Evolutionary conservation across 2,888 invertebrate species (phyloP), one percentile per base, ranked within the genome.

Genomic region (Drosophila antonietae): DNA sequence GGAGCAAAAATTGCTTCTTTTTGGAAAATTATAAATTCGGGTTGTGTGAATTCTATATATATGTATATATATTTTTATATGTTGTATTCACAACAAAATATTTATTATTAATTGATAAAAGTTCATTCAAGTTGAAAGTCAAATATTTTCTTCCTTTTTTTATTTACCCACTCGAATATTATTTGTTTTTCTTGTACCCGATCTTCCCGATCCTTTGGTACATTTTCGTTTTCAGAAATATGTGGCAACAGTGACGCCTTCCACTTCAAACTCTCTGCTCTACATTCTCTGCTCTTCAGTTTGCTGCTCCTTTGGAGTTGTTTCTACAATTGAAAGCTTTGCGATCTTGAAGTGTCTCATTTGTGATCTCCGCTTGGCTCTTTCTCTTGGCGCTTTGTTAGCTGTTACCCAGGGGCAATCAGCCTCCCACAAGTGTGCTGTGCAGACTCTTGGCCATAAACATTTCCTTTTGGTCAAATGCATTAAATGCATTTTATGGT

Each of bases 401-500:
- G 47, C 39, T 35, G 46, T 12, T 18, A 39, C n/a, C 18, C 39
- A 9, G 39, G 49, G 49, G 20, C 49, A 28, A 31, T 28, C 28
- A 18, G 47, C 2, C 59, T n/a, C 47, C 47, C 59, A 39, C 59
- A 31, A 31, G 49, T 28, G 39, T 23, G 2, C 44, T 23, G 43
- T 18, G 18, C 57, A 43, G 44, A 33, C 39, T 56, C 35, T 43
- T 43, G 23, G 49, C 59, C 59, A 73, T 74, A 74, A 73, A 73
- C 61, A 73, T 73, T 68, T 69, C 55, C 73, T 68, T 73, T 73
- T 73, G 69, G 52, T 69, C 69, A 74, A 69, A 67, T 51, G 47
- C 67, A 55, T 58, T 73, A 77, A 66, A 63, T 70, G 75, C 74
- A 68, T 55, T 73, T 75, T 75, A 74, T 70, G 60, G 47, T 43